Evolutionary conservation across 92 coral and sea anemone species (phyloP).

Genomic region (Porites evermanni): DNA sequence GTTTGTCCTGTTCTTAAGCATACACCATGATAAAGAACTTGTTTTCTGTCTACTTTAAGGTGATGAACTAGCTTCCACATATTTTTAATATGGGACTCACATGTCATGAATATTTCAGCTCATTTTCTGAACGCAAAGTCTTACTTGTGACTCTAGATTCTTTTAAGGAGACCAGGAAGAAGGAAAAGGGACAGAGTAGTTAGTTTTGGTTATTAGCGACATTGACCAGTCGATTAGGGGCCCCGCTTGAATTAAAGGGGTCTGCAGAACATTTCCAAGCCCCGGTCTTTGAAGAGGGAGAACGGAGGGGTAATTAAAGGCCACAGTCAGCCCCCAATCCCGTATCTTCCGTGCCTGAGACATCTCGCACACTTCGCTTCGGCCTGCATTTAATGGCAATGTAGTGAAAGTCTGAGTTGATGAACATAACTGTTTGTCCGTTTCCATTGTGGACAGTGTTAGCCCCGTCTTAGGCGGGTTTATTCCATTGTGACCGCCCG

Average conservation of each 20-base stretch:
- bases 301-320: constrained; percentile 15
- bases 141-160: constrained; percentile 4
- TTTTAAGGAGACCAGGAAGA: constrained; percentile 50
- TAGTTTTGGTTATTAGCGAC: constrained; percentile 40
- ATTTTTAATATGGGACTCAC: neutral
- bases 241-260: neutral
- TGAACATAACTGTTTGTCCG: neutral
- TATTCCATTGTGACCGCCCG: neutral
- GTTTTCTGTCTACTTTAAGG: no score
- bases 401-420: neutral
- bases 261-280: constrained; percentile 3
- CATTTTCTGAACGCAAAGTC: constrained; percentile 58
- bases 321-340: constrained; percentile 15
- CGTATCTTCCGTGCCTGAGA: neutral
- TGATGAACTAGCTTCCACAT: neutral
- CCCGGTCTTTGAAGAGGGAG: constrained; percentile 25
- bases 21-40: neutral
- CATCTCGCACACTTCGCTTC: neutral
- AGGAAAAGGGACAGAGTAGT: constrained; percentile 36
- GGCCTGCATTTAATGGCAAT: neutral
- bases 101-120: constrained; percentile 46
- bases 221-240: constrained; percentile 42
- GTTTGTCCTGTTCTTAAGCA: neutral
- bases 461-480: constrained; percentile 3
- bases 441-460: neutral